phyloP scores from a whole-genome alignment of 35 echinoderm and acorn worm species.

The Heliocidaris erythrogramma region DNA sequence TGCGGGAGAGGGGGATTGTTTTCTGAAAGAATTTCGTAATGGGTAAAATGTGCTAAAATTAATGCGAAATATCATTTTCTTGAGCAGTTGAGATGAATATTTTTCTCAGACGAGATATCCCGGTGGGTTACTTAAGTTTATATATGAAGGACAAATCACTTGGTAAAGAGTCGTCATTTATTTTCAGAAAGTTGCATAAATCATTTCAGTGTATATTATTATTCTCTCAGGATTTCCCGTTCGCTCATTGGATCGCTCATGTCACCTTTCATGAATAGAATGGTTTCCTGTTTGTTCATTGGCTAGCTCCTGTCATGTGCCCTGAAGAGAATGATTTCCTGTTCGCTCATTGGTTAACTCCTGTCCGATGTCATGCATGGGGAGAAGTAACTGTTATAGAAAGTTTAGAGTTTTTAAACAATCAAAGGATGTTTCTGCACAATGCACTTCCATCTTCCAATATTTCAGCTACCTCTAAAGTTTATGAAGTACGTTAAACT shows the following conservation, averaged over 20 bases:
- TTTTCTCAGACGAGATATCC: not conserved
- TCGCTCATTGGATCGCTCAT: not conserved
- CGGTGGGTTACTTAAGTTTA: not conserved
- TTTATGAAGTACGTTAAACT: too few relatives aligned
- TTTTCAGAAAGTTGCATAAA: not conserved
- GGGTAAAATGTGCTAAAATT: too few relatives aligned
- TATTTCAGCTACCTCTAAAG: too few relatives aligned
- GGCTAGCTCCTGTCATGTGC: not conserved
- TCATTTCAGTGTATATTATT: not conserved
- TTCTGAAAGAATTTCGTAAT: too few relatives aligned
- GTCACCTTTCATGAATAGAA: not conserved
- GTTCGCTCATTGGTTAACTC: not conserved
- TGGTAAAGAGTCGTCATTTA: not conserved
- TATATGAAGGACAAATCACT: not conserved
- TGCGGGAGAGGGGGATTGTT: too few relatives aligned
- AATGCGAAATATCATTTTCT: too few relatives aligned
- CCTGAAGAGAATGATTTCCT: not conserved
- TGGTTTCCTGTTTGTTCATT: not conserved
- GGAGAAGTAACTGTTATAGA: not conserved
- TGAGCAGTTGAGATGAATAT: too few relatives aligned
- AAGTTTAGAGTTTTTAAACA: too few relatives aligned
- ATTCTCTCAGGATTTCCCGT: not conserved
- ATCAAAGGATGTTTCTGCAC: too few relatives aligned
- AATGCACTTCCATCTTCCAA: too few relatives aligned
- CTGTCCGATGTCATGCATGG: too few relatives aligned